A percentile compares a stretch with the other conserved stretches of the same genome.
Evolutionary conservation across 2,888 invertebrate species (phyloP).

Genomic region (Sisyra nigra): DNA sequence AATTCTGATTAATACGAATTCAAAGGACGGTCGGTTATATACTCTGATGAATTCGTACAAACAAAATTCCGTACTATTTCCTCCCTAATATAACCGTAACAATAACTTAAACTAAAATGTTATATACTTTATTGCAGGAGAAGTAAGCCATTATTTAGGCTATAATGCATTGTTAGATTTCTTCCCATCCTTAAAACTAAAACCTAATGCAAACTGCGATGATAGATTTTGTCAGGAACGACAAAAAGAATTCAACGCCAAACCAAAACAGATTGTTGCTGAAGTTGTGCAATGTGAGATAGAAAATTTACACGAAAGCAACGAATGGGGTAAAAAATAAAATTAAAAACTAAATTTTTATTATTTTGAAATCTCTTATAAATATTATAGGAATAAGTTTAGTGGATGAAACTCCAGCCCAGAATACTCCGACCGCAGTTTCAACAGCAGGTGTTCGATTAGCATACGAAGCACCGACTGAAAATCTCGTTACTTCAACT

Average conservation of each 20-base stretch:
- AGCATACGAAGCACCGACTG: slow-evolving; percentile 50
- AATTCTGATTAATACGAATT: too few species aligned
- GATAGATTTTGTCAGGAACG: slow-evolving; percentile 58
- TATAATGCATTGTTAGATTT: slow-evolving; percentile 94
- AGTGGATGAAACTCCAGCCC: slow-evolving; percentile 55
- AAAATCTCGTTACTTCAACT: slow-evolving; percentile 25
- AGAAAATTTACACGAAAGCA: slow-evolving; percentile 57
- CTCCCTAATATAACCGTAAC: too few species aligned
- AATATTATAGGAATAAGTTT: slow-evolving; percentile 45
- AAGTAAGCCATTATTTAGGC: slow-evolving; percentile 83
- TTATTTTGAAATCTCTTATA: slow-evolving; percentile 4
- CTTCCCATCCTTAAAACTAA: slow-evolving; percentile 86
- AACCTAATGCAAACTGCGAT: slow-evolving; percentile 84
- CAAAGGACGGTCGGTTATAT: too few species aligned
- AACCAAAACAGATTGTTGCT: slow-evolving; percentile 39
- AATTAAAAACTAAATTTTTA: slow-evolving; percentile 7
- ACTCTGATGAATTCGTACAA: too few species aligned
- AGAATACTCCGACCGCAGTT: slow-evolving; percentile 20
- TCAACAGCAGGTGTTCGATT: slow-evolving; percentile 37
- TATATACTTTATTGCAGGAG: slow-evolving; percentile 16
- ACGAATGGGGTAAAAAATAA: slow-evolving; percentile 64
- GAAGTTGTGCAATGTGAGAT: slow-evolving; percentile 33
- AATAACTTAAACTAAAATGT: too few species aligned
- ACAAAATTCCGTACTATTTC: too few species aligned
- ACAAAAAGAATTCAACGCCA: slow-evolving; percentile 43